These are phyloP conservation scores for Palaemon carinicauda DNA, from an alignment of 1,140 invertebrate genomes.

Conservation along the genomic window DNA sequence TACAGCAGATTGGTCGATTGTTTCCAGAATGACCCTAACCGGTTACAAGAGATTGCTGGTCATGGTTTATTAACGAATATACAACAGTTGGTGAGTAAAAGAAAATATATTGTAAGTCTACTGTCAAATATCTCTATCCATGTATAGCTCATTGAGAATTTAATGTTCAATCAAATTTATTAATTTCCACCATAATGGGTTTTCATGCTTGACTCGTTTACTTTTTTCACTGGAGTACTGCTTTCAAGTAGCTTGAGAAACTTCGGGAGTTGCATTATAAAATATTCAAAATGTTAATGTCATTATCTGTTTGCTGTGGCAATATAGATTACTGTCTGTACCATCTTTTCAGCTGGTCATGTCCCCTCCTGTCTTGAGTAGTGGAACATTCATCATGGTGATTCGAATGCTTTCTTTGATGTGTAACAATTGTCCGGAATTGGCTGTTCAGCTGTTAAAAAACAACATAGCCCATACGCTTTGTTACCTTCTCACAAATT, in stretches of 20 bases:
- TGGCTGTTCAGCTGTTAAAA: conserved; percentile 88
- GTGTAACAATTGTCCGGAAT: conserved; percentile 91
- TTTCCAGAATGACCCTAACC: conserved; percentile 89
- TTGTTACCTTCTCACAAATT: conserved; percentile 52
- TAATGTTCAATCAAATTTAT: neutral
- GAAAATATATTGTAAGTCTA: too few relatives aligned
- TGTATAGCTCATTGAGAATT: too few relatives aligned
- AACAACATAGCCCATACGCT: conserved; percentile 96
- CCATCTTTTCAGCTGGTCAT: conserved; percentile 78
- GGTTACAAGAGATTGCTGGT: conserved; percentile 94
- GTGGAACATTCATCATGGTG: conserved; percentile 94
- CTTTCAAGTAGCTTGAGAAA: too few relatives aligned
- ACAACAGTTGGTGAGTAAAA: conserved; percentile 84
- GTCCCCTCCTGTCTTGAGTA: conserved; percentile 90
- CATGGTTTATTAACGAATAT: conserved; percentile 90
- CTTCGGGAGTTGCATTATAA: too few relatives aligned
- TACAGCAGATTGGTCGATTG: conserved; percentile 96
- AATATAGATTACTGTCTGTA: neutral
- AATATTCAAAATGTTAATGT: too few relatives aligned
- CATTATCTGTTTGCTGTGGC: too few relatives aligned
- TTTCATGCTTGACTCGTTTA: too few relatives aligned
- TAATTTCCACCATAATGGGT: too few relatives aligned
- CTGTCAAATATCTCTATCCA: too few relatives aligned
- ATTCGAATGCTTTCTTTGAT: conserved; percentile 94
- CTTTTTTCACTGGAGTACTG: too few relatives aligned